Base-by-base conservation (phyloP, 2,113 vertebrate species). In the Phyllostomus discolor region DNA sequence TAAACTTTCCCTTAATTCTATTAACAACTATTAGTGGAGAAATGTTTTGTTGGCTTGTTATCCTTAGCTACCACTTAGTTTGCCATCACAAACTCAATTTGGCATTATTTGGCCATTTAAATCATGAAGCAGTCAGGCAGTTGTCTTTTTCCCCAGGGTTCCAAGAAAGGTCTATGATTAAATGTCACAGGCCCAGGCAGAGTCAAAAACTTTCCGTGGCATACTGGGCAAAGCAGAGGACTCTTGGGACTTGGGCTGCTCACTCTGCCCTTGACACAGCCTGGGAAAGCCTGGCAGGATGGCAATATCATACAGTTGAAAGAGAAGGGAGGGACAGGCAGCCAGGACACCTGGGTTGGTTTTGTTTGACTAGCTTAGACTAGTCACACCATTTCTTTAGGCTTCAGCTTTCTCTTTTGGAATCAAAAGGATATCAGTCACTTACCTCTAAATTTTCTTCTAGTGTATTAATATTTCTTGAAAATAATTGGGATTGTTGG, bases 81-180 rank as follows among this genome's bases (percentile, higher is more conserved):
- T 95, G 70, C 91, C 73, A 89, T 94, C 31, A 69, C 24, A 92
- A 93, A 93, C 46, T 91, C 54, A 87, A 7, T 38, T 94, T 86
- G 88, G 73, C 48, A 48, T 90, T 62, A 83, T 89, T 89, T 64
- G 50, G n/a, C 12, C 91, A 52, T 82, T 94, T 91, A 86, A 89
- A 73, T 91, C 59, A 82, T 35, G 48, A 93, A 91, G 72, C 41
- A 57, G 57, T 91, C 73, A 96, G 57, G 75, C 11, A 4, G 38
- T 81, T 94, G 62, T 95, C 75, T 93, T 96, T 94, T 52, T 64
- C 90, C 52, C 78, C 82, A 89, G 17, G 33, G 35, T 86, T 97
- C 79, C 67, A 96, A 91, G 89, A 86, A 96, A 83, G 70, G 80
- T 90, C 75, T 95, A 6, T 88, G 66, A 48, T 88, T 88, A 95